Evolutionary conservation across 2,797 vertebrate genomes (phyloP).

Genomic region (Yasuhikotakia modesta): DNA sequence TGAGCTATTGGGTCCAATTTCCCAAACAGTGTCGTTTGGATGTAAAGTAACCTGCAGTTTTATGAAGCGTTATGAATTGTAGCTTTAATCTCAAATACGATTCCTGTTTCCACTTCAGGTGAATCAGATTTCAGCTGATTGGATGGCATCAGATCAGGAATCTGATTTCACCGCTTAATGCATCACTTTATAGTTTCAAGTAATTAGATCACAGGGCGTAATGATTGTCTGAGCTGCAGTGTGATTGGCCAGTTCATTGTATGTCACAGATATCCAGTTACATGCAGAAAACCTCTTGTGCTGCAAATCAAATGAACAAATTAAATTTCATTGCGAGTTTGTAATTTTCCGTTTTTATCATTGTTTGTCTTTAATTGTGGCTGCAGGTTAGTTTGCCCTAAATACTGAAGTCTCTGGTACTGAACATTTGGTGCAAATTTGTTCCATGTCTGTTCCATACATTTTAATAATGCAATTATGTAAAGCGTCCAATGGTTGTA

Average conservation of each 20-base stretch:
- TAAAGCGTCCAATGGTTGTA: no score
- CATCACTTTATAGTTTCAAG: background rate
- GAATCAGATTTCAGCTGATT: background rate
- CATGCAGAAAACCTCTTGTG: constrained; percentile 7
- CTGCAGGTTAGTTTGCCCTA: background rate
- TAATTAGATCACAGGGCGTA: background rate
- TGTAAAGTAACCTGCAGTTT: no score
- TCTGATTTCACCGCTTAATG: background rate
- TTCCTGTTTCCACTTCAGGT: background rate
- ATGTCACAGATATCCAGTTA: constrained; percentile 14
- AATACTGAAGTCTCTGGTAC: background rate
- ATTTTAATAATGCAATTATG: no score
- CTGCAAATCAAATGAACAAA: background rate
- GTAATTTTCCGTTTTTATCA: background rate
- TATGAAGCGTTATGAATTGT: no score
- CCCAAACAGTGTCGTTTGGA: no score
- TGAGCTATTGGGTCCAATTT: no score
- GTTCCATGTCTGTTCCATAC: no score
- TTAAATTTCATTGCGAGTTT: background rate
- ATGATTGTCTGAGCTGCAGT: constrained; percentile 7
- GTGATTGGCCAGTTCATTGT: background rate
- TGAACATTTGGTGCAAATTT: no score
- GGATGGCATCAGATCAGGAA: background rate
- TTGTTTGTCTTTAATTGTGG: background rate
- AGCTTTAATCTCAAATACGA: background rate